These are phyloP conservation scores for Ellobius talpinus DNA, from an alignment of 2,113 vertebrate species.

Conservation along the genomic window DNA sequence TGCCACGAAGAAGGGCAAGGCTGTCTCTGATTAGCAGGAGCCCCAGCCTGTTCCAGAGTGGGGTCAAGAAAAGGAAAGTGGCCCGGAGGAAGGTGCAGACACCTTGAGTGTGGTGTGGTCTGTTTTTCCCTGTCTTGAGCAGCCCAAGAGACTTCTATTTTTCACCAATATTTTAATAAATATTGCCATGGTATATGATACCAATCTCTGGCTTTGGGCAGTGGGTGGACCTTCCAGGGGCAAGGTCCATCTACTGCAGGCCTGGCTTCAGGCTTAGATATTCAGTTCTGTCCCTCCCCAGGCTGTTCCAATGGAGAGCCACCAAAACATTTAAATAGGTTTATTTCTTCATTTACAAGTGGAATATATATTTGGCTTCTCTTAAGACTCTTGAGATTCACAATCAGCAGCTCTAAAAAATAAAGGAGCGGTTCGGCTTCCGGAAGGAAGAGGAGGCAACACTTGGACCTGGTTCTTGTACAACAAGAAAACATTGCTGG, in stretches of 20 bases:
- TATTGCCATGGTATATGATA: background rate
- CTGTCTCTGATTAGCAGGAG: slow-evolving; percentile 41
- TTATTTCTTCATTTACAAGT: slow-evolving; percentile 99
- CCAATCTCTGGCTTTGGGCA: background rate
- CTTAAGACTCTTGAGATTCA: slow-evolving; percentile 90
- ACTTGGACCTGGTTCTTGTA: slow-evolving; percentile 96
- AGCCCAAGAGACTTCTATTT: slow-evolving; percentile 25
- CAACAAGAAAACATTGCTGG: slow-evolving; percentile 95
- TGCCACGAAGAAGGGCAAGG: slow-evolving; percentile 51
- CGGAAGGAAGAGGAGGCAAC: slow-evolving; percentile 97
- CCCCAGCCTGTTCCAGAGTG: slow-evolving; percentile 51
- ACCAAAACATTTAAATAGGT: slow-evolving; percentile 88
- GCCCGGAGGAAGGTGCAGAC: background rate
- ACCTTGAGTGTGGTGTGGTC: background rate
- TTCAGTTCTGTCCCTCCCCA: fast-evolving
- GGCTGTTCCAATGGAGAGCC: background rate
- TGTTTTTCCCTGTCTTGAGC: background rate
- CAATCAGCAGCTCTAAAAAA: slow-evolving; percentile 96
- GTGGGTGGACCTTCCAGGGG: background rate
- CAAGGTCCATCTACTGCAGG: background rate
- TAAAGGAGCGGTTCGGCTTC: slow-evolving; percentile 95
- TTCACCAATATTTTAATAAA: slow-evolving; percentile 66
- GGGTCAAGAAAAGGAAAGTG: slow-evolving; percentile 39
- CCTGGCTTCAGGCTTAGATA: too few relatives aligned
- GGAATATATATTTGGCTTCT: slow-evolving; percentile 94